Percentiles rank a stretch among this genome's conserved stretches.
phyloP scores from a whole-genome alignment of 2,888 invertebrate genomes.

The Hipparchia sbordonii region DNA sequence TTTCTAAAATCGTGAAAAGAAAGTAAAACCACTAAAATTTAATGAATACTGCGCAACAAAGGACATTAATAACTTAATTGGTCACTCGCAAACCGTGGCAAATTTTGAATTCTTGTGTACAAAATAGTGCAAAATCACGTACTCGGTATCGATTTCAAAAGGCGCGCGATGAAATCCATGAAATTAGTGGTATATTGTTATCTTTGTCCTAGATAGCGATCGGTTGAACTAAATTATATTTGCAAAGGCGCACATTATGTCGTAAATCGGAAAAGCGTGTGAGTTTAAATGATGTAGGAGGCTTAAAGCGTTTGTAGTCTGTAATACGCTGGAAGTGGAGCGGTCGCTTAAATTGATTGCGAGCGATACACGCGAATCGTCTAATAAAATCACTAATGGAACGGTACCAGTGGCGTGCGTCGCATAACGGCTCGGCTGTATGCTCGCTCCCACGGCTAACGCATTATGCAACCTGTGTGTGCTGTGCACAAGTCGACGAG shows the following conservation, averaged over 20 bases:
- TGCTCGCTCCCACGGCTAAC: conserved; percentile 74
- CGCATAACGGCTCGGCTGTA: conserved; percentile 71
- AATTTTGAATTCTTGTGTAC: conserved; percentile 30
- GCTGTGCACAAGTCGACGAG: conserved; percentile 53
- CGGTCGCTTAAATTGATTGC: conserved; percentile 76
- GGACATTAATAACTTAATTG: conserved; percentile 33
- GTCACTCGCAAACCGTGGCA: conserved; percentile 30
- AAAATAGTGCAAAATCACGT: conserved; percentile 34
- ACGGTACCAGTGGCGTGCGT: conserved; percentile 80
- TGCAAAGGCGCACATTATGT: conserved; percentile 39
- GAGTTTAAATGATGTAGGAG: conserved; percentile 63
- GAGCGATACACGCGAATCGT: conserved; percentile 76
- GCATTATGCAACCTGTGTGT: conserved; percentile 73
- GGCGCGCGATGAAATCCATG: conserved; percentile 38
- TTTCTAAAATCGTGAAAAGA: conserved; percentile 30
- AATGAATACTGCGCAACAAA: conserved; percentile 28
- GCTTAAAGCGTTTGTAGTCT: conserved; percentile 60
- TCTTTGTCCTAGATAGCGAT: conserved; percentile 50
- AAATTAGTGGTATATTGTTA: conserved; percentile 57
- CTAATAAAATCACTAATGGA: conserved; percentile 80
- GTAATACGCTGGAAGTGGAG: conserved; percentile 69
- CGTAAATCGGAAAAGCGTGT: conserved; percentile 40
- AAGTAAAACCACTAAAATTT: conserved; percentile 35
- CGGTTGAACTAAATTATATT: conserved; percentile 58
- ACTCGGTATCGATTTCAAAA: conserved; percentile 30